A percentile compares a stretch with the other conserved stretches of the same genome.
Conservation (phyloP, 2,797 vertebrate genomes). For the Myripristis murdjan region DNA sequence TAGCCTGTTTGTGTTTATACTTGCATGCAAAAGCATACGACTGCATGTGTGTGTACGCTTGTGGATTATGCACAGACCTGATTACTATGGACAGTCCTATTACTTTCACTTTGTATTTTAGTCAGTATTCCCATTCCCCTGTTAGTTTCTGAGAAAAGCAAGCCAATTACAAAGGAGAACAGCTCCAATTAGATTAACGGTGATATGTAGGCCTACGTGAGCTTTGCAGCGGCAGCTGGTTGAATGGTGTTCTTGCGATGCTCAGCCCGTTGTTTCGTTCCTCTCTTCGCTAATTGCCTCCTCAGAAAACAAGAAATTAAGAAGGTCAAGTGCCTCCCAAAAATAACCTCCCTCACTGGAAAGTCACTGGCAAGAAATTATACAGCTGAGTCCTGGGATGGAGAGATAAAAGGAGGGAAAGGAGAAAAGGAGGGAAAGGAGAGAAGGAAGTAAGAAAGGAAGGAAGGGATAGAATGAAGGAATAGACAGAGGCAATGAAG, state of each 20-base stretch:
- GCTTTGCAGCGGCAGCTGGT: conserved; percentile 53
- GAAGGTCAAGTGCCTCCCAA: conserved; percentile 60
- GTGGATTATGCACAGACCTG: conserved; percentile 24
- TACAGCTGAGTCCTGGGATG: not conserved
- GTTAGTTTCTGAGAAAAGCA: conserved; percentile 44
- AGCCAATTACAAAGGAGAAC: conserved; percentile 63
- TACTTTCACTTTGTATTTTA: conserved; percentile 49
- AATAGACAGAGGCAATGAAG: not conserved
- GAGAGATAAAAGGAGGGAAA: not conserved
- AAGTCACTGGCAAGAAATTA: conserved; percentile 2
- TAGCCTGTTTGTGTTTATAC: not conserved
- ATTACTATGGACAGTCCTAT: conserved; percentile 45
- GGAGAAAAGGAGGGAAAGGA: not conserved
- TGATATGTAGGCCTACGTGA: conserved; percentile 46
- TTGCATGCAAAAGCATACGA: not conserved
- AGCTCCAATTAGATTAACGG: conserved; percentile 67
- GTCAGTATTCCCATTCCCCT: conserved; percentile 33
- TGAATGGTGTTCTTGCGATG: conserved; percentile 49
- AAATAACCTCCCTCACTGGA: conserved; percentile 36
- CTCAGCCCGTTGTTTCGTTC: conserved; percentile 46
- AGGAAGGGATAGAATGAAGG: not conserved
- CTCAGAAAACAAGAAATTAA: conserved; percentile 53
- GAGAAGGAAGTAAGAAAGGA: not conserved
- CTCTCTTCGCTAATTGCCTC: conserved; percentile 50
- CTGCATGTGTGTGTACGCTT: conserved; percentile 14